Evolutionary conservation across 1,140 invertebrate species (phyloP).

Genomic region (Adelges cooleyi): DNA sequence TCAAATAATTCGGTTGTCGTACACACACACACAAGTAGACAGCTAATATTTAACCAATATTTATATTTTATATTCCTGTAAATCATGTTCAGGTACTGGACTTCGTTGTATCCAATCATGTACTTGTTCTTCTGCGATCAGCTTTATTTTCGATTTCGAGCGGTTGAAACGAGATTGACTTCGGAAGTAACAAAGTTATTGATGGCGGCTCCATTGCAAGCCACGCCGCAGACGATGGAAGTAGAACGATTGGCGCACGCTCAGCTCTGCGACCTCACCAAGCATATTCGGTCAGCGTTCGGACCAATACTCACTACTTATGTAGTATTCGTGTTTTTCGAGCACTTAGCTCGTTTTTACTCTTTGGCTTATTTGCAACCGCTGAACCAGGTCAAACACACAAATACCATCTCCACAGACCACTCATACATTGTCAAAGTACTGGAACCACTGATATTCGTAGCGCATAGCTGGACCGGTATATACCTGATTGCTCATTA

Average conservation of each 20-base stretch:
- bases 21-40: too few relatives aligned
- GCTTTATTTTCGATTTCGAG: neutral
- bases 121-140: constrained; percentile 16
- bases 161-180: neutral
- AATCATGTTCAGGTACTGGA: constrained; percentile 18
- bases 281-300: neutral
- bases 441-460: neutral
- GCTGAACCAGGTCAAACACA: neutral
- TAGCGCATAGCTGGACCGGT: constrained; percentile 5
- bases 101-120: constrained; percentile 4
- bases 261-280: constrained; percentile 4
- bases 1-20: too few relatives aligned
- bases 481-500: constrained; percentile 9
- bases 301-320: constrained; percentile 3
- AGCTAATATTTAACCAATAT: too few relatives aligned
- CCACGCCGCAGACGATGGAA: neutral
- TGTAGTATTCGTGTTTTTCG: constrained; percentile 11
- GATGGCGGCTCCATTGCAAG: neutral
- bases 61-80: too few relatives aligned
- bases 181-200: neutral
- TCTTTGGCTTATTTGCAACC: constrained; percentile 2
- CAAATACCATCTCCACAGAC: neutral
- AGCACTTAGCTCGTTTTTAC: constrained; percentile 9
- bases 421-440: neutral
- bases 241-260: constrained; percentile 10